These are phyloP conservation scores for Smutsia temminckii DNA, from an alignment of 2,797 vertebrate genomes.

Conservation along the genomic window DNA sequence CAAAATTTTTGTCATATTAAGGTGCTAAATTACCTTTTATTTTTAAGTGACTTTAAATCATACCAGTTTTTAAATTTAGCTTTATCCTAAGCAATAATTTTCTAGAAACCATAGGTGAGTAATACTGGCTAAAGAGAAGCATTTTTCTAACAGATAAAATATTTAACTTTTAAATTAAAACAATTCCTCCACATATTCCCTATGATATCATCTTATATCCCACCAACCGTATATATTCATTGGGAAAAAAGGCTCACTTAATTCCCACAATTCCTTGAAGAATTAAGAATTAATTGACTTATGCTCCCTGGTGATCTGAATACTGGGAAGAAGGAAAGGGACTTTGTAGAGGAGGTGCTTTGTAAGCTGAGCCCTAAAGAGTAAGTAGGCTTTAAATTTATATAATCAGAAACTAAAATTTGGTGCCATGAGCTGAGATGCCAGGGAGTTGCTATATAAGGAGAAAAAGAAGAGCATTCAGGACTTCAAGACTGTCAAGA, in stretches of 20 bases:
- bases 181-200: not conserved
- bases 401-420: not conserved
- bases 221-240: not conserved
- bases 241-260: not conserved
- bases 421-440: too few species aligned
- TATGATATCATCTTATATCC: too few species aligned
- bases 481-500: not conserved
- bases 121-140: not conserved
- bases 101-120: not conserved
- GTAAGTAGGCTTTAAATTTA: not conserved
- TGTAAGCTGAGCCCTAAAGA: not conserved
- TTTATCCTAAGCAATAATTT: not conserved
- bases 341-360: not conserved
- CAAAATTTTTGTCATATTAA: not conserved
- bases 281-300: not conserved
- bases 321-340: not conserved
- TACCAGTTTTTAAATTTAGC: not conserved
- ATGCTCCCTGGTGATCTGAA: not conserved
- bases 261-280: not conserved
- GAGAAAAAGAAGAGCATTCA: not conserved
- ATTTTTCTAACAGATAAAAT: not conserved
- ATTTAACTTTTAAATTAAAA: not conserved
- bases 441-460: rapidly evolving
- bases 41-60: not conserved
- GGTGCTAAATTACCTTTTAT: not conserved